Evolutionary conservation across 1,140 invertebrate genomes (phyloP).

Genomic region (Zaprionus africanus): DNA sequence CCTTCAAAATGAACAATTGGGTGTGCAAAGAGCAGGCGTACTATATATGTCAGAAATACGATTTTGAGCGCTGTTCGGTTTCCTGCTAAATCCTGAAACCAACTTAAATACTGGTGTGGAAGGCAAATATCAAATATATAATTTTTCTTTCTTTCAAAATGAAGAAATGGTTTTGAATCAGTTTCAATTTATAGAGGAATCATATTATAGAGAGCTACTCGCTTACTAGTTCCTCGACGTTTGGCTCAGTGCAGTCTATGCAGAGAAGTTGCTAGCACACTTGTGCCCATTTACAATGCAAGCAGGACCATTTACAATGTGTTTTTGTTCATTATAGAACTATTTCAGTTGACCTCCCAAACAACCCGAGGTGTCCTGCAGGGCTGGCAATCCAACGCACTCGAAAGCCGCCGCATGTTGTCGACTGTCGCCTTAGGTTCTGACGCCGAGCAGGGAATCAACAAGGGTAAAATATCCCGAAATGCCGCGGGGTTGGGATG

Average conservation of each 20-base stretch:
- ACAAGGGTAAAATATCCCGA: slow-evolving; percentile 60
- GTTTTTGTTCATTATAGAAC: slow-evolving; percentile 82
- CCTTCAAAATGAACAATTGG: slow-evolving; percentile 50
- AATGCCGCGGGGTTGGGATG: slow-evolving; percentile 45
- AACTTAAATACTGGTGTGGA: too few species aligned
- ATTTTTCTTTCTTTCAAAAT: too few species aligned
- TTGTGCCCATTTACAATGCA: slow-evolving; percentile 75
- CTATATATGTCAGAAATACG: slow-evolving; percentile 25
- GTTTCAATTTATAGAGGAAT: too few species aligned
- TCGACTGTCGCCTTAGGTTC: slow-evolving; percentile 62
- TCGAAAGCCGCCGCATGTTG: slow-evolving; percentile 45
- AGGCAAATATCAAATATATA: too few species aligned
- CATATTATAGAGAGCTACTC: too few species aligned
- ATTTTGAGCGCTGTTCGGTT: neutral
- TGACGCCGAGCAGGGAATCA: slow-evolving; percentile 8
- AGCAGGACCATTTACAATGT: slow-evolving; percentile 80
- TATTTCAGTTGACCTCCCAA: slow-evolving; percentile 75
- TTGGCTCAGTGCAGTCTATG: slow-evolving; percentile 44
- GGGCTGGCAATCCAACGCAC: slow-evolving; percentile 66
- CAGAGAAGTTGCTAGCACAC: slow-evolving; percentile 45
- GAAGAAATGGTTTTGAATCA: too few species aligned
- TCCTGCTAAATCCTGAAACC: too few species aligned
- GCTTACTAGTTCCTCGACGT: neutral
- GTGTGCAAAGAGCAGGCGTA: slow-evolving; percentile 4
- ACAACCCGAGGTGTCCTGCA: slow-evolving; percentile 44